Conservation (phyloP, 1,140 invertebrate species). For the Conus betulinus region DNA sequence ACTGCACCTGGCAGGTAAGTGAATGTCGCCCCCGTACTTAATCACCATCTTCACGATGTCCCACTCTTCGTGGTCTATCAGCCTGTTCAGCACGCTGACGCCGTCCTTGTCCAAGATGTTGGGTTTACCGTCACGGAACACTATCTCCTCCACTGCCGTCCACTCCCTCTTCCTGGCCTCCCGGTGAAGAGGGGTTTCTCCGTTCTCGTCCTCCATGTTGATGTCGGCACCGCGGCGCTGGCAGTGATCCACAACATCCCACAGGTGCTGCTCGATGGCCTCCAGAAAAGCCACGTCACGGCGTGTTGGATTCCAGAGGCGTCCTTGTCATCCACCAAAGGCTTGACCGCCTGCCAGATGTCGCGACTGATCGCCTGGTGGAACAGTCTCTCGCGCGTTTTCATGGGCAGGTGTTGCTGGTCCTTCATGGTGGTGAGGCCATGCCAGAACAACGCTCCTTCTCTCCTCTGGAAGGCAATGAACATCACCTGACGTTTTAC, state of each 20-base stretch:
- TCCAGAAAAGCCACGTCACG: slow-evolving; percentile 9
- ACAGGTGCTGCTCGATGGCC: background rate
- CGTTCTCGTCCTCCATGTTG: too few relatives aligned
- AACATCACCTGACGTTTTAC: background rate
- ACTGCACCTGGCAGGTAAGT: background rate
- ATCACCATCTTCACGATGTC: background rate
- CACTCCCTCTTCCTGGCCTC: too few relatives aligned
- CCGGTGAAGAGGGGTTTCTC: too few relatives aligned
- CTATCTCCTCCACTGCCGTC: too few relatives aligned
- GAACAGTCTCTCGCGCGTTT: background rate
- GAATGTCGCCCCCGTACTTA: background rate
- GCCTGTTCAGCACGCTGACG: background rate
- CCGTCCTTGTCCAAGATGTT: background rate
- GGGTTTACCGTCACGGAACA: too few relatives aligned
- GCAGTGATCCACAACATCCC: slow-evolving; percentile 10
- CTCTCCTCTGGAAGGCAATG: background rate
- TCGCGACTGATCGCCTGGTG: background rate
- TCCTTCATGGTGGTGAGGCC: background rate
- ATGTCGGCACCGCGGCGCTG: background rate
- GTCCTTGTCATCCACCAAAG: slow-evolving; percentile 15
- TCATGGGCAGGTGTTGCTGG: background rate
- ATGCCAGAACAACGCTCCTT: background rate
- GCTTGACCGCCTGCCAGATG: background rate
- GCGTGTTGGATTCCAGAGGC: background rate
- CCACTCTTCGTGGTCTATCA: background rate